phyloP scores from a whole-genome alignment of 2,797 vertebrate genomes.

The Mus spretus region DNA sequence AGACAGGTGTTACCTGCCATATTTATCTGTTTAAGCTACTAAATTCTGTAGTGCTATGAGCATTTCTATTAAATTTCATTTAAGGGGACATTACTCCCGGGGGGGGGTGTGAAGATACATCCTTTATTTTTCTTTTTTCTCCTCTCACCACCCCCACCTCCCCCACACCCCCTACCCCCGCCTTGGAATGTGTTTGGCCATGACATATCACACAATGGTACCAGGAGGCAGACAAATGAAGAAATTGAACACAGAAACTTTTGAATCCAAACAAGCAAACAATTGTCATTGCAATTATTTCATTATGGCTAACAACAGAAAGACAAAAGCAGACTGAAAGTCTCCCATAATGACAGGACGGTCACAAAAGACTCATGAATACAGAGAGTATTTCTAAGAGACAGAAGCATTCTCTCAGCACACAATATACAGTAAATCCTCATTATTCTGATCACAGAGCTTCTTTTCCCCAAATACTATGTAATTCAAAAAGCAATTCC shows the following conservation, averaged over 20 bases:
- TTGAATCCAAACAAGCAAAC: constrained; percentile 80
- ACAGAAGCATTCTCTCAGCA: constrained; percentile 42
- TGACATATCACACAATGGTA: constrained; percentile 60
- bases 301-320: constrained; percentile 77
- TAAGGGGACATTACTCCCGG: not conserved
- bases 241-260: constrained; percentile 73
- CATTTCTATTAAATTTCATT: constrained; percentile 32
- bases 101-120: not conserved
- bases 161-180: not conserved
- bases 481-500: constrained; percentile 79
- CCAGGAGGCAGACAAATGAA: constrained; percentile 70
- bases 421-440: constrained; percentile 43
- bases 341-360: constrained; percentile 34
- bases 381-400: constrained; percentile 71
- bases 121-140: no score
- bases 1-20: not conserved
- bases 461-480: constrained; percentile 55
- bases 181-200: constrained; percentile 37
- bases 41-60: not conserved
- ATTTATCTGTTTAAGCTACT: constrained; percentile 8
- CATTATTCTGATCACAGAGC: constrained; percentile 53
- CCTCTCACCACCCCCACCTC: no score
- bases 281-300: constrained; percentile 82
- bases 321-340: constrained; percentile 68
- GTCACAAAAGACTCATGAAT: constrained; percentile 62